Percentiles rank a stretch among this genome's conserved stretches.
Conservation (phyloP, 2,797 vertebrate genomes). For the Denticeps clupeoides region DNA sequence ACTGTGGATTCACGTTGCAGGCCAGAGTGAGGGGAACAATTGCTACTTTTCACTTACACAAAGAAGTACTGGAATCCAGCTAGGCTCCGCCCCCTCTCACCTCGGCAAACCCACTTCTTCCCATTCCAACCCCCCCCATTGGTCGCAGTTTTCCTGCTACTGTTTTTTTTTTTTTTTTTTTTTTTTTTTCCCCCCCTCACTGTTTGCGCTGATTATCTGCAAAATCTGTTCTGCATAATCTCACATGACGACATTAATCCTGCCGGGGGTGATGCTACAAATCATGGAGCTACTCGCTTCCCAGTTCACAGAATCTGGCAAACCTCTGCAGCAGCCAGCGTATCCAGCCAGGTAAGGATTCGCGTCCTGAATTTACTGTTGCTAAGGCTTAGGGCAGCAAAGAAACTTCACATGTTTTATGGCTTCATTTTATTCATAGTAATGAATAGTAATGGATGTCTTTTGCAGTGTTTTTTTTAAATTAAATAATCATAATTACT, state of each 20-base stretch:
- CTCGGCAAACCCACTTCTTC: slow-evolving; percentile 20
- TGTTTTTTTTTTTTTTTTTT: slow-evolving; percentile 13
- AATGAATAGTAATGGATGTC: too few species aligned
- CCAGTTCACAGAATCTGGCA: slow-evolving; percentile 37
- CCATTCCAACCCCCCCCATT: not conserved
- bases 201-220: slow-evolving; percentile 60
- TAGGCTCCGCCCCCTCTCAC: slow-evolving; percentile 27
- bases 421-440: too few species aligned
- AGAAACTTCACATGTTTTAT: too few species aligned
- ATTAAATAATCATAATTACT: too few species aligned
- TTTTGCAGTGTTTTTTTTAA: too few species aligned
- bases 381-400: too few species aligned
- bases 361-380: too few species aligned
- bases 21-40: slow-evolving; percentile 33
- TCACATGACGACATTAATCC: slow-evolving; percentile 81
- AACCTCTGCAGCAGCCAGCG: slow-evolving; percentile 22
- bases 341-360: slow-evolving; percentile 40
- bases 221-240: slow-evolving; percentile 64
- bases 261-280: slow-evolving; percentile 60
- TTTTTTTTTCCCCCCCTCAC: slow-evolving; percentile 30
- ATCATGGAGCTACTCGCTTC: slow-evolving; percentile 41
- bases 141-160: too few species aligned
- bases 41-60: slow-evolving; percentile 30
- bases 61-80: slow-evolving; percentile 32
- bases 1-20: slow-evolving; percentile 32